Base-by-base conservation (phyloP, 1,140 invertebrate species). In the Meteorus sp. region DNA sequence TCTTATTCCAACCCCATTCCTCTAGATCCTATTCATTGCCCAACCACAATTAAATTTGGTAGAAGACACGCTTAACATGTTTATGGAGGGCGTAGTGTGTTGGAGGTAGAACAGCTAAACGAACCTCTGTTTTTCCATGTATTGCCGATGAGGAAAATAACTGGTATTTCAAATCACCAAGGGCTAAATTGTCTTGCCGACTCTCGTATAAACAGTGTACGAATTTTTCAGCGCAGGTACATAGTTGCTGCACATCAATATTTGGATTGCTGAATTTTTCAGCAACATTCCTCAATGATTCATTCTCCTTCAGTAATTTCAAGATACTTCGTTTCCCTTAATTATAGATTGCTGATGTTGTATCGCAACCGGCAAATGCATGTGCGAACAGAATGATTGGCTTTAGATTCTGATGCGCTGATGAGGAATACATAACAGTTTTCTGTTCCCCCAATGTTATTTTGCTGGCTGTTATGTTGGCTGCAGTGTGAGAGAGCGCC, bases 51-150 rank as follows among this genome's bases (percentile, higher is more conserved):
- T 67, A 62, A 17, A 69, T 39, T 65, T 71, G 64, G 22, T 63
- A 59, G 51, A 62, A 69, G 13, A 71, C 67, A 63, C 67, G 65
- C 60, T 60, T 13, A 7, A 68, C 57, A 45, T 72, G 63, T 64
- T 66, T 61, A 61, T 62, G 55, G 8, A 65, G 52, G 23, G 60
- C 61, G 57, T 52, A 55, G 39, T 60, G 15, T 22, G 64, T 69
- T 45, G 65, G 67, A 58, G 67, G 61, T 50, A 69, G 41, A 25
- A 63, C 58, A 25, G 65, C 6, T 8, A 57, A 22, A 22, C 19
- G 9, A 11, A 23, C 2, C 11, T 56, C 27, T 33, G 33, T 45
- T 43, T 20, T 45, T 6, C 25, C 27, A 9, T 7, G 1, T n/a
- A 37, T 20, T 39, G 41, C 9, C 15, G 51, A 39, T 8, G 22